Percentiles rank a stretch among this genome's conserved stretches.
Evolutionary conservation across 2,113 vertebrate genomes (phyloP).

Genomic region (Lophius piscatorius): DNA sequence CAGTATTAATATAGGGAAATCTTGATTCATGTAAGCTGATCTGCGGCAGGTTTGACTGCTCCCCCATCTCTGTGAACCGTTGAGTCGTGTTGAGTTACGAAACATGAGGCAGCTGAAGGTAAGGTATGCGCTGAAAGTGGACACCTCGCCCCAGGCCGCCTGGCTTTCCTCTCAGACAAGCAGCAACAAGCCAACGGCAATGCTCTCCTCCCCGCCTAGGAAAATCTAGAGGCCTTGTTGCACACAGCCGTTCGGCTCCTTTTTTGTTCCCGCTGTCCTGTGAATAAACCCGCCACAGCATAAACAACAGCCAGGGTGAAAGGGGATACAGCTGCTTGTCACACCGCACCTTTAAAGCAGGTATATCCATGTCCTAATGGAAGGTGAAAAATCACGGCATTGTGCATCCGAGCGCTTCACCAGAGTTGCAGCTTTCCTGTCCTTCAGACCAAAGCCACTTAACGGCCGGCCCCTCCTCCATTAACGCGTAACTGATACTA

Average conservation of each 20-base stretch:
- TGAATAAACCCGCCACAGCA: slow-evolving; percentile 46
- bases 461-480: slow-evolving; percentile 58
- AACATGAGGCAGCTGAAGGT: slow-evolving; percentile 80
- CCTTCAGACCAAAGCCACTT: slow-evolving; percentile 60
- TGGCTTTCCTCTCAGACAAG: slow-evolving; percentile 77
- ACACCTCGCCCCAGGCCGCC: slow-evolving; percentile 77
- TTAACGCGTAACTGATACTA: slow-evolving; percentile 73
- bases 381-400: slow-evolving; percentile 58
- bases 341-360: slow-evolving; percentile 40
- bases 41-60: slow-evolving; percentile 53
- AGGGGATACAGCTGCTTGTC: slow-evolving; percentile 49
- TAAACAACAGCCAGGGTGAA: slow-evolving; percentile 58
- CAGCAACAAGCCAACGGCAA: slow-evolving; percentile 71
- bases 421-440: slow-evolving; percentile 46
- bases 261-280: slow-evolving; percentile 47
- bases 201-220: slow-evolving; percentile 43
- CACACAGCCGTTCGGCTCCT: slow-evolving; percentile 20
- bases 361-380: slow-evolving; percentile 41
- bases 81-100: slow-evolving; percentile 76
- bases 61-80: slow-evolving; percentile 72
- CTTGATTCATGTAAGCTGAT: slow-evolving; percentile 71
- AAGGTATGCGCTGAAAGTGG: slow-evolving; percentile 82
- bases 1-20: slow-evolving; percentile 71
- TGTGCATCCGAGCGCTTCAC: slow-evolving; percentile 51
- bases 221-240: slow-evolving; percentile 64